These are phyloP conservation scores for Anthoscopus minutus DNA, from an alignment of 2,113 vertebrate genomes.

Conservation along the genomic window DNA sequence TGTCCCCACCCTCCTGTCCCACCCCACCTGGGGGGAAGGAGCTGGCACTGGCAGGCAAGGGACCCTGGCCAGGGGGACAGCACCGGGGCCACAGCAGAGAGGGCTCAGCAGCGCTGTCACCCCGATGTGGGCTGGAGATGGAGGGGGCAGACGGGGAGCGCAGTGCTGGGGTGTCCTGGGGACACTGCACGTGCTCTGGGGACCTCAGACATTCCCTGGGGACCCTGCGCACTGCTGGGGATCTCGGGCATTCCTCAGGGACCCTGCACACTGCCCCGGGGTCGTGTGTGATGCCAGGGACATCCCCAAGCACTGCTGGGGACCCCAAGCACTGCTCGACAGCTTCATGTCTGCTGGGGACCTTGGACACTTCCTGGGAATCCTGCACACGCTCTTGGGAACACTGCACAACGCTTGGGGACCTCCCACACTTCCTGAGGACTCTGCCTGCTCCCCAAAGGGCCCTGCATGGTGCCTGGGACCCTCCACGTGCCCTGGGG, in stretches of 20 bases:
- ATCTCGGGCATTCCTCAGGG: rapidly evolving
- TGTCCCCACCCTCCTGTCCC: not conserved
- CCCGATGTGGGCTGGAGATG: not conserved
- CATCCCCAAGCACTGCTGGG: not conserved
- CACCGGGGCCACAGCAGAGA: not conserved
- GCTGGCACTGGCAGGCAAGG: rapidly evolving
- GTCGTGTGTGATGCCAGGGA: too few species aligned
- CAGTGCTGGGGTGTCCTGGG: not conserved
- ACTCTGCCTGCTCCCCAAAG: not conserved
- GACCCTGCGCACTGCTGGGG: too few species aligned
- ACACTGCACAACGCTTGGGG: not conserved
- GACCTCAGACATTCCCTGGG: not conserved
- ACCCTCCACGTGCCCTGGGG: not conserved
- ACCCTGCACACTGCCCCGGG: too few species aligned
- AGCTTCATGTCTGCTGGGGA: too few species aligned
- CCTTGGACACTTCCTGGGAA: not conserved
- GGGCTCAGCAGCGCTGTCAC: not conserved
- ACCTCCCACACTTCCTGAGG: not conserved
- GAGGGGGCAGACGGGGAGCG: not conserved
- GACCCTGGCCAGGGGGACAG: too few species aligned
- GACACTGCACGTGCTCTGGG: not conserved
- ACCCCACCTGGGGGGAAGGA: not conserved
- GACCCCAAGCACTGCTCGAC: not conserved
- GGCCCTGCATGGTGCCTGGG: not conserved
- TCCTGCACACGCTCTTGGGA: not conserved